A percentile compares a stretch with the other conserved stretches of the same genome.
Conservation (phyloP, 2,113 vertebrate genomes). For the Nothoprocta pentlandii region DNA sequence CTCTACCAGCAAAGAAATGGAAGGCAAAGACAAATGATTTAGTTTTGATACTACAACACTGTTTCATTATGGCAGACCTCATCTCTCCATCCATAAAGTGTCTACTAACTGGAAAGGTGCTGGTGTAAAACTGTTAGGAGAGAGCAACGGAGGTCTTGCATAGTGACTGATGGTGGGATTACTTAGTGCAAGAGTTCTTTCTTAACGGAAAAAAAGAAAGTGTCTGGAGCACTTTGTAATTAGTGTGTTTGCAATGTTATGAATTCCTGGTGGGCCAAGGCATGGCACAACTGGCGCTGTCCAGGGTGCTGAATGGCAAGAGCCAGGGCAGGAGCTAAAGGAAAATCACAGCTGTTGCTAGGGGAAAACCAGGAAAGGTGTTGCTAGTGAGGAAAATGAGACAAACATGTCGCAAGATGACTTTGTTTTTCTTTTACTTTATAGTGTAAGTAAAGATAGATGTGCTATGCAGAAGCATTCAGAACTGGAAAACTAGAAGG, state of each 20-base stretch:
- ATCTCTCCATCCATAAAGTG: background rate
- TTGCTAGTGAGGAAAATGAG: background rate
- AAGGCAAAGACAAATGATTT: rapidly evolving
- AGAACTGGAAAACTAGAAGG: background rate
- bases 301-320: background rate
- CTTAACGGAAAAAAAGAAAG: background rate
- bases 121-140: background rate
- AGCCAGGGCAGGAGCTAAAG: too few relatives aligned
- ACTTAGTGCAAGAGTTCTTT: background rate
- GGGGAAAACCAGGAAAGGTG: background rate
- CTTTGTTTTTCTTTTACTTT: background rate
- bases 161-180: background rate
- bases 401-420: rapidly evolving
- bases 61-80: background rate
- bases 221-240: background rate
- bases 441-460: background rate
- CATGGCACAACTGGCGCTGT: background rate
- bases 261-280: too few relatives aligned
- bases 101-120: background rate
- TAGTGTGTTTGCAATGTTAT: too few relatives aligned
- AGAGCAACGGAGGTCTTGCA: background rate
- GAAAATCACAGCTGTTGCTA: too few relatives aligned
- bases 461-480: rapidly evolving
- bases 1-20: rapidly evolving
- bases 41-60: too few relatives aligned